Conservation (phyloP, 2,797 vertebrate genomes). For the Toxotes lorentzi region DNA sequence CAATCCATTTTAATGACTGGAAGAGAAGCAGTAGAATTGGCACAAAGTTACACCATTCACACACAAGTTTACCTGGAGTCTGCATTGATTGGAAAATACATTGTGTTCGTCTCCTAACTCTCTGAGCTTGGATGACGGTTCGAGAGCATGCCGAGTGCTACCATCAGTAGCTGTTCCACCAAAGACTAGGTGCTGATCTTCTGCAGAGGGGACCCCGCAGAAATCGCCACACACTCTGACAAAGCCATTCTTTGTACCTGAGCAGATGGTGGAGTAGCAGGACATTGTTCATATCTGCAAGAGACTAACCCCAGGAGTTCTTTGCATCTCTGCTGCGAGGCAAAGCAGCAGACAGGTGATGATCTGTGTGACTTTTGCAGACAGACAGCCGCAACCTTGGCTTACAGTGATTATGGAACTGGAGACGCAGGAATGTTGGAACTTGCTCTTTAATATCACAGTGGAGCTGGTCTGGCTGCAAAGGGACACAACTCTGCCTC, state of each 20-base stretch:
- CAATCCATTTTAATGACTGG: not conserved
- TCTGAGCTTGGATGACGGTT: not conserved
- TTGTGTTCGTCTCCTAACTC: not conserved
- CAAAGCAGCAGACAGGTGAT: not conserved
- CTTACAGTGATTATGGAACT: not conserved
- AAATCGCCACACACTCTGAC: not conserved
- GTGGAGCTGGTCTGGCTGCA: slow-evolving; percentile 13
- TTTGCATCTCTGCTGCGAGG: not conserved
- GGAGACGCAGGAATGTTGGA: slow-evolving; percentile 17
- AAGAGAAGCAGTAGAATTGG: not conserved
- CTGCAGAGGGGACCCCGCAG: not conserved
- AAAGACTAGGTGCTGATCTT: not conserved
- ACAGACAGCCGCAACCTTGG: slow-evolving; percentile 17
- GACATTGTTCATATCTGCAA: slow-evolving; percentile 9
- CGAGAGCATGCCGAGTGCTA: not conserved
- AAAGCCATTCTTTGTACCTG: not conserved
- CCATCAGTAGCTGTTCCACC: not conserved
- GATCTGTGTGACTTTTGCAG: slow-evolving; percentile 10
- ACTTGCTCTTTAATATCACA: slow-evolving; percentile 33
- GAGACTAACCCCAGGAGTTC: not conserved
- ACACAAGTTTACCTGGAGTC: not conserved
- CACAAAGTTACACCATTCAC: not conserved
- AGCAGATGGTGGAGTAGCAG: slow-evolving; percentile 23
- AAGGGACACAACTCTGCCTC: slow-evolving; percentile 24
- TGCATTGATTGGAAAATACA: not conserved